Percentiles rank a stretch among this genome's conserved stretches.
Evolutionary conservation across 2,888 invertebrate genomes (phyloP).

Genomic region (Drosophila pseudotalamancana): DNA sequence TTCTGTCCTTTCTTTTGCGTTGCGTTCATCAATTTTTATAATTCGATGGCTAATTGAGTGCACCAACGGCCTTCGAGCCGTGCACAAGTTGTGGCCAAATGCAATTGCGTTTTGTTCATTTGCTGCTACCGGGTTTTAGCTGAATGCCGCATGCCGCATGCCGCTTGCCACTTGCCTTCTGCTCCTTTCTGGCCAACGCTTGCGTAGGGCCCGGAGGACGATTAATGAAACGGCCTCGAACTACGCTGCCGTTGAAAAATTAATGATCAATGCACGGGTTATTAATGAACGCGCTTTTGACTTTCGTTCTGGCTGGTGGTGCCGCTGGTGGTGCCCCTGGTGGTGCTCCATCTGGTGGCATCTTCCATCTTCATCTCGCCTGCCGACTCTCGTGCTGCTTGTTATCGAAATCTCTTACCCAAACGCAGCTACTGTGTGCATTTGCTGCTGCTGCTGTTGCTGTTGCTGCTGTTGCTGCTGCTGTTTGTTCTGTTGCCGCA

Average conservation of each 20-base stretch:
- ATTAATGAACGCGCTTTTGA: slow-evolving; percentile 66
- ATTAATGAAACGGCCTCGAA: slow-evolving; percentile 66
- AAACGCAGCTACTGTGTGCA: slow-evolving; percentile 72
- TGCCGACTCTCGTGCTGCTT: slow-evolving; percentile 33
- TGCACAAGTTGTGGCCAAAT: slow-evolving; percentile 5
- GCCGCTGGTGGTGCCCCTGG: not conserved
- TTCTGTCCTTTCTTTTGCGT: not conserved
- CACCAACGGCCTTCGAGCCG: not conserved
- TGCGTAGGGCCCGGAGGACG: slow-evolving; percentile 38
- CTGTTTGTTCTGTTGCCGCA: slow-evolving; percentile 23
- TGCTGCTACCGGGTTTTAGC: slow-evolving; percentile 60
- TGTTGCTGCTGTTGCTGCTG: not conserved
- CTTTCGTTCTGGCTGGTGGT: slow-evolving; percentile 10
- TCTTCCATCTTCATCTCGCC: slow-evolving; percentile 55
- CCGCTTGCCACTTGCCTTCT: no score
- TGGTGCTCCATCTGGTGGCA: slow-evolving; percentile 26
- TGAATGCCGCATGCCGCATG: not conserved
- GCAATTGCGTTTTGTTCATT: slow-evolving; percentile 63
- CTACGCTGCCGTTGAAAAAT: slow-evolving; percentile 69
- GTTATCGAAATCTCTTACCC: slow-evolving; percentile 75
- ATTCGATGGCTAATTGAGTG: slow-evolving; percentile 40
- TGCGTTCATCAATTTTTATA: not conserved
- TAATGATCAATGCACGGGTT: slow-evolving; percentile 75
- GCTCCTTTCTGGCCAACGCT: slow-evolving; percentile 11
- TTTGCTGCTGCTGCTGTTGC: slow-evolving; percentile 11